Conservation (phyloP, 2,888 invertebrate genomes). For the Eupithecia vulgata region DNA sequence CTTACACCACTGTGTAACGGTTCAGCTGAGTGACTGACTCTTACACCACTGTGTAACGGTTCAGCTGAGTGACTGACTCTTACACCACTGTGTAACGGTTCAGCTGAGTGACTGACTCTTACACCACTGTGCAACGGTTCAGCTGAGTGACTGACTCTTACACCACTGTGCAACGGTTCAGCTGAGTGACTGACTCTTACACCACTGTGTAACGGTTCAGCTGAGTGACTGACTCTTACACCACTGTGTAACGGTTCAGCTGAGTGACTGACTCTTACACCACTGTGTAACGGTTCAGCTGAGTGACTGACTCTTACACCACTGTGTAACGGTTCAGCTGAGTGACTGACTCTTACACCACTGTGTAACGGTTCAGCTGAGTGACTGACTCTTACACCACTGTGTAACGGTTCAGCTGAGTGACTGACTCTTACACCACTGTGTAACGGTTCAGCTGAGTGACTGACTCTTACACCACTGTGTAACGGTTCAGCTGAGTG, state of each 20-base stretch:
- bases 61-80: conserved; percentile 29
- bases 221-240: conserved; percentile 34
- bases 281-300: conserved; percentile 45
- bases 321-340: conserved; percentile 45
- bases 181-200: conserved; percentile 32
- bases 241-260: conserved; percentile 45
- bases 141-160: conserved; percentile 31
- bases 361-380: conserved; percentile 45
- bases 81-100: conserved; percentile 47
- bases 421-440: conserved; percentile 35
- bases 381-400: conserved; percentile 34
- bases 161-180: conserved; percentile 46
- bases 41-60: conserved; percentile 47
- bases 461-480: conserved; percentile 34
- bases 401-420: conserved; percentile 45
- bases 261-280: conserved; percentile 36
- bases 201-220: conserved; percentile 46
- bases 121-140: conserved; percentile 47
- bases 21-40: conserved; percentile 27
- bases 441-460: conserved; percentile 45
- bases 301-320: conserved; percentile 35
- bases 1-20: conserved; percentile 47
- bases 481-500: conserved; percentile 45
- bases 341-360: conserved; percentile 34
- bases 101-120: conserved; percentile 29